Base-by-base conservation (phyloP, 2,797 vertebrate genomes). In the Acipenser transmontanus region DNA sequence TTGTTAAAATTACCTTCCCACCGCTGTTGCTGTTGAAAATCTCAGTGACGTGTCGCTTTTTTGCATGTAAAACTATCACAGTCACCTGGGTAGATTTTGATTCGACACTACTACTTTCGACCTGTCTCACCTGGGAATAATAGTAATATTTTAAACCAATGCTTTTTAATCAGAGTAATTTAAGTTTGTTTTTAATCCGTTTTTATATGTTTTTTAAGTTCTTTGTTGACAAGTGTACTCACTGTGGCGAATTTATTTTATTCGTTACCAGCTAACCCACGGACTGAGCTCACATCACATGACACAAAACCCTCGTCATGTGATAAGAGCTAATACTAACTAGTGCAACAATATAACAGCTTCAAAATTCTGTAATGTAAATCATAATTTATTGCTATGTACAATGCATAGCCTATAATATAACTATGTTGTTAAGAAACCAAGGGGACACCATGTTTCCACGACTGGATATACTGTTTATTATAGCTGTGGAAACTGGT, bases 21-120 rank as follows among this genome's bases (percentile, higher is more conserved):
- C 9, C 9, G 7, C 7, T 9, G 7, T 6, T 17, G 34, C 13
- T 17, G 56, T 8, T 52, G 17, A 12, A 34, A 48, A 63, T 52
- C 49, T 47, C 3, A 50, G 66, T 68, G 70, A 71, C 70, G 70
- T 71, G 69, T 71, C 66, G 49, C 56, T 14, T 17, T 12, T 48
- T 47, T 47, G 49, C 48, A 61, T n/a, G 49, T 9, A 49, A 61
- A 68, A 63, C 1, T 50, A 67, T 51, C 59, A 8, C 51, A 14
- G 49, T n/a, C 7, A 13, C 1, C 17, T 20, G 12, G 14, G 56
- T 54, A 20, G 5, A n/a, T 34, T 13, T n/a, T 49, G 65, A 66
- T 66, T 66, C 65, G 56, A 14, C 34, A 47, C 10, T 52, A 1
- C 8, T 8, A 12, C 10, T 8, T 54, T 12, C 2, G 8, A 54